Percentiles rank a stretch among this genome's conserved stretches.
These are phyloP conservation scores for Daboia siamensis DNA, from an alignment of 2,113 vertebrate species.

Conservation along the genomic window DNA sequence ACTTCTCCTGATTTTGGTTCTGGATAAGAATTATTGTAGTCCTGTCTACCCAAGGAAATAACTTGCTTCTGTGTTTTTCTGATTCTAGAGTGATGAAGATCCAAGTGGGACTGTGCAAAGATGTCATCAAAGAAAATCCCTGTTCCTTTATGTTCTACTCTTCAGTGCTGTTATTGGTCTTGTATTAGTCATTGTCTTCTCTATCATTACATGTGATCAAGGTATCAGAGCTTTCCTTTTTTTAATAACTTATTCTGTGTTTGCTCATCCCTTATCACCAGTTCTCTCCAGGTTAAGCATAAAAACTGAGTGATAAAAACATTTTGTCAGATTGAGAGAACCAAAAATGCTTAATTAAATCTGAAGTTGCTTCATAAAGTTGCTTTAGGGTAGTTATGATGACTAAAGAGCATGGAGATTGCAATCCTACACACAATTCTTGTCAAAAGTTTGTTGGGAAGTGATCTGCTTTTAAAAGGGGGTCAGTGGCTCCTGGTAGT, in stretches of 20 bases:
- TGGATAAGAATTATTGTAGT: not conserved
- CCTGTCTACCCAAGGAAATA: not conserved
- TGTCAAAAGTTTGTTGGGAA: not conserved
- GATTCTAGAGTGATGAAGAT: constrained; percentile 50
- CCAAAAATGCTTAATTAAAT: not conserved
- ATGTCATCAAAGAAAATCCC: constrained; percentile 42
- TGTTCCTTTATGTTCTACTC: constrained; percentile 56
- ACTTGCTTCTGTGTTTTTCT: constrained; percentile 9
- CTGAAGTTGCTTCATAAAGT: not conserved
- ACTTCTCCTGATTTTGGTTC: not conserved
- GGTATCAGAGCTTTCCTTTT: constrained; percentile 48
- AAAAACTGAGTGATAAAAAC: not conserved
- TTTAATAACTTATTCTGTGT: constrained; percentile 13
- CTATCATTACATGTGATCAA: constrained; percentile 66
- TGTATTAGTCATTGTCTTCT: constrained; percentile 73
- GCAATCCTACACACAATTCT: not conserved
- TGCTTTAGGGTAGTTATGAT: not conserved
- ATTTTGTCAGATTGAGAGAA: not conserved
- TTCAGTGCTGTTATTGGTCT: constrained; percentile 71
- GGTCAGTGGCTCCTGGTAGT: not conserved
- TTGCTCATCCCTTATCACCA: not conserved
- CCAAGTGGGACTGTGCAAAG: constrained; percentile 37
- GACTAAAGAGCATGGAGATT: not conserved
- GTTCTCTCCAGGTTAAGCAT: not conserved
- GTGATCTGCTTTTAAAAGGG: not conserved